These are phyloP conservation scores for Myopa tessellatipennis DNA, from an alignment of 2,888 invertebrate genomes.

Conservation along the genomic window DNA sequence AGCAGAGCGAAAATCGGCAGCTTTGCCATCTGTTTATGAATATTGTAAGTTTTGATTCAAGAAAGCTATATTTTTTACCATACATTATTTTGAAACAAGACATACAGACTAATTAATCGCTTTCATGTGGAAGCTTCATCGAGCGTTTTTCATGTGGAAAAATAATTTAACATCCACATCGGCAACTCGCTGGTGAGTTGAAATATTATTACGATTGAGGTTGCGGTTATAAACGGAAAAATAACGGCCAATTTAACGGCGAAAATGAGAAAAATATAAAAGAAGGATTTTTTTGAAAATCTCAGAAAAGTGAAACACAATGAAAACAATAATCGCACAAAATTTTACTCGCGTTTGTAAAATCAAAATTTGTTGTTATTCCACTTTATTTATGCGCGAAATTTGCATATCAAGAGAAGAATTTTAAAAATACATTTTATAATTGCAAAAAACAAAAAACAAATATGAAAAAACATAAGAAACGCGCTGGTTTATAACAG, in stretches of 20 bases:
- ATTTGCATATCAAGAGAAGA: neutral
- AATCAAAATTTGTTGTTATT: neutral
- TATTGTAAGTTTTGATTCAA: slow-evolving; percentile 22
- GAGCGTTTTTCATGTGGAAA: neutral
- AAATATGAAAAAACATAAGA: neutral
- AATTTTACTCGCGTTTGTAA: neutral
- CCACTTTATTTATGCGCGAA: neutral
- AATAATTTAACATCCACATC: neutral
- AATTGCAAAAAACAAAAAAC: too few relatives aligned
- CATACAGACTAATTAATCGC: neutral
- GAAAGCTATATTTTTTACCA: too few relatives aligned
- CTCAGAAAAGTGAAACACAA: neutral
- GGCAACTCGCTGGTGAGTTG: neutral
- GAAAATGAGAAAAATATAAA: neutral
- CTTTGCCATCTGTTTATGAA: slow-evolving; percentile 20
- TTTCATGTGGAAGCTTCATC: too few relatives aligned
- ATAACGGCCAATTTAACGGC: neutral
- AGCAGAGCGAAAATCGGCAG: neutral
- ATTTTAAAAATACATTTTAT: neutral
- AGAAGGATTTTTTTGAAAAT: neutral
- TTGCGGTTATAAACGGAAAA: neutral
- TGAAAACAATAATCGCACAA: neutral
- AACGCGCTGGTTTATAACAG: neutral
- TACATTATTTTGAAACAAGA: neutral
- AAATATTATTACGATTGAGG: slow-evolving; percentile 3